Evolutionary conservation across 2,113 vertebrate species (phyloP).

Genomic region (Neotoma lepida): DNA sequence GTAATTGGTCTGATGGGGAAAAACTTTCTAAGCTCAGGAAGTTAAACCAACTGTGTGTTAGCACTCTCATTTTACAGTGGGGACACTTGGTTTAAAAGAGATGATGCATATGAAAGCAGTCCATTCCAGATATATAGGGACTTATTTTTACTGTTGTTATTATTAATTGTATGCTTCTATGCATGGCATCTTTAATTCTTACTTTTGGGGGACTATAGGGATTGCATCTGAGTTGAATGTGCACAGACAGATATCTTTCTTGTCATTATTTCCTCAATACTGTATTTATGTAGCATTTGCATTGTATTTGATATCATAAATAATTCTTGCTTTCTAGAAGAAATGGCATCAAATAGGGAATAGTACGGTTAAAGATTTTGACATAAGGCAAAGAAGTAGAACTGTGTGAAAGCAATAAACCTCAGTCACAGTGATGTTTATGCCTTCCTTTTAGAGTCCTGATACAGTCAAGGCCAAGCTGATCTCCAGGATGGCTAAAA

Average conservation of each 20-base stretch:
- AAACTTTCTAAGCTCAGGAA: conserved; percentile 4
- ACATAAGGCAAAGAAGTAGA: background rate
- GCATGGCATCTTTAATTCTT: background rate
- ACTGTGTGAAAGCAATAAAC: background rate
- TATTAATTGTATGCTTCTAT: background rate
- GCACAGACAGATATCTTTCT: background rate
- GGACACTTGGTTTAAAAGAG: background rate
- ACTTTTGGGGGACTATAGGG: background rate
- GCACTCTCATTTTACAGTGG: background rate
- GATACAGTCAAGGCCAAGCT: conserved; percentile 96
- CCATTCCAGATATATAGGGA: background rate
- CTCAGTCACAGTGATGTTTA: conserved; percentile 52
- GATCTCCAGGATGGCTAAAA: conserved; percentile 98
- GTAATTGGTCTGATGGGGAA: background rate
- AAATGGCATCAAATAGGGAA: conserved; percentile 16
- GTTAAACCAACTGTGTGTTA: background rate
- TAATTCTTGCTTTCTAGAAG: conserved; percentile 54
- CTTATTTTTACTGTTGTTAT: background rate
- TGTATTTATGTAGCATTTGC: background rate
- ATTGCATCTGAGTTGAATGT: background rate
- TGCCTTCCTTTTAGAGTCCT: conserved; percentile 88
- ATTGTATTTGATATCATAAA: background rate
- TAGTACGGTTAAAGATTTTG: conserved; percentile 8
- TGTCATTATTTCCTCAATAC: background rate
- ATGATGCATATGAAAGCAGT: background rate